A percentile compares a stretch with the other conserved stretches of the same genome.
These are phyloP conservation scores for Cavia aperea DNA, from an alignment of 2,113 vertebrate genomes.

Conservation along the genomic window DNA sequence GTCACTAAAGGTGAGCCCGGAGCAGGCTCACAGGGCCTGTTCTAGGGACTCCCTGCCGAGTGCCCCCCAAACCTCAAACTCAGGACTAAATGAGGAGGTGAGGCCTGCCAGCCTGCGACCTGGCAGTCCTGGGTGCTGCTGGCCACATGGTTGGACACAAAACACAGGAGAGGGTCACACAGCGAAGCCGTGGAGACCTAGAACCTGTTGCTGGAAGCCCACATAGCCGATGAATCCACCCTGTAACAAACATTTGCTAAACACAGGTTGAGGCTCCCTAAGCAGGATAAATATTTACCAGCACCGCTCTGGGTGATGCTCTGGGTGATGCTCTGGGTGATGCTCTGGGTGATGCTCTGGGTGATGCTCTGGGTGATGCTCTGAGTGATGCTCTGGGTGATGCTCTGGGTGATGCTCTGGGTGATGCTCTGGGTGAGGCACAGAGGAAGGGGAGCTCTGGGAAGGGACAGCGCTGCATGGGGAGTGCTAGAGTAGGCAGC, in stretches of 20 bases:
- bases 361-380: too few species aligned
- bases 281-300: background rate
- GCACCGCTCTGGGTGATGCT: background rate
- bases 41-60: background rate
- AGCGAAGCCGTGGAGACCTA: too few species aligned
- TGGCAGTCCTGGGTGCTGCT: background rate
- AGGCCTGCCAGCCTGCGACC: too few species aligned
- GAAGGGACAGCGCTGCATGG: background rate
- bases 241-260: background rate
- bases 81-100: background rate
- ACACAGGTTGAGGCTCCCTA: background rate
- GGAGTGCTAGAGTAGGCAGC: background rate
- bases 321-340: too few species aligned
- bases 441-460: background rate
- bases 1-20: background rate
- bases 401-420: too few species aligned
- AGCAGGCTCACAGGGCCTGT: background rate
- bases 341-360: too few species aligned
- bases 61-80: background rate
- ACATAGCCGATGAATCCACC: background rate
- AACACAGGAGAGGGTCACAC: background rate
- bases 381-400: too few species aligned
- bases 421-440: background rate
- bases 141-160: accelerated
- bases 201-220: background rate